A percentile compares a stretch with the other conserved stretches of the same genome.
These are phyloP conservation scores for Hydrophis major DNA, from an alignment of 2,797 vertebrate species.

Conservation along the genomic window DNA sequence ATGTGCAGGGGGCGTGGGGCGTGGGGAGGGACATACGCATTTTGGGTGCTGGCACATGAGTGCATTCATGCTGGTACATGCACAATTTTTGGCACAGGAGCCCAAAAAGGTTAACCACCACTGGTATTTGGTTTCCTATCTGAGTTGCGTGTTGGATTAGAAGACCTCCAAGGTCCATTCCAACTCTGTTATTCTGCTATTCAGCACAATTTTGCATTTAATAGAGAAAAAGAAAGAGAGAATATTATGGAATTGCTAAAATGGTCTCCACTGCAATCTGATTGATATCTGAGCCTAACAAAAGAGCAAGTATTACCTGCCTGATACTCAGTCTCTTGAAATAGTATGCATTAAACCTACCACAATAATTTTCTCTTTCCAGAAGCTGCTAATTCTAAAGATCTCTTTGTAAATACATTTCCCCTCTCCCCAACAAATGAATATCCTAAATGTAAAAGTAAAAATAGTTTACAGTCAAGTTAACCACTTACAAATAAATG, in stretches of 20 bases:
- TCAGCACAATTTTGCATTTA: background rate
- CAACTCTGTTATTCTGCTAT: background rate
- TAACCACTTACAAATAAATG: background rate
- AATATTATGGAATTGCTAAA: background rate
- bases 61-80: too few relatives aligned
- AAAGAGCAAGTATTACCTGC: background rate
- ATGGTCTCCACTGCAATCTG: background rate
- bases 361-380: background rate
- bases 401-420: background rate
- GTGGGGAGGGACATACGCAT: too few relatives aligned
- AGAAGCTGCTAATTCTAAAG: background rate
- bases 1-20: too few relatives aligned
- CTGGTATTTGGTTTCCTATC: background rate
- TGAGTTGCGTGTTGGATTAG: background rate
- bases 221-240: background rate
- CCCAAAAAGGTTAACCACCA: too few relatives aligned
- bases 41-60: too few relatives aligned
- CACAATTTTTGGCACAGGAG: too few relatives aligned
- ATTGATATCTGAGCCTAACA: background rate
- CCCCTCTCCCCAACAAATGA: background rate
- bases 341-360: background rate
- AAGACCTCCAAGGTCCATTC: background rate
- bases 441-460: background rate
- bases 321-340: background rate
- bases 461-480: background rate